Evolutionary conservation across 2,888 invertebrate genomes (phyloP), one percentile per base, ranked within the genome.

Genomic region (Thera britannica): DNA sequence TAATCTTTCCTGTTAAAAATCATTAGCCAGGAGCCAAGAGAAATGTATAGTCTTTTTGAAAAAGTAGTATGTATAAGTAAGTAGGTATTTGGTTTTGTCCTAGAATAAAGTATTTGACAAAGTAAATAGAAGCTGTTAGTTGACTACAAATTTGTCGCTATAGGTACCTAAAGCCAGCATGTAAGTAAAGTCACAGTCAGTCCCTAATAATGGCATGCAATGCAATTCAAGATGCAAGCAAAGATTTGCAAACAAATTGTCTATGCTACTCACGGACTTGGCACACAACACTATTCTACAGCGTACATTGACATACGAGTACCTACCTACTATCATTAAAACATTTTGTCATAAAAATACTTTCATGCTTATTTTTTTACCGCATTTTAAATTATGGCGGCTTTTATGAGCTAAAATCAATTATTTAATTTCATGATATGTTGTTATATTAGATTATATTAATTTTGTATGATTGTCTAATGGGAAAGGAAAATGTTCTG

Each of bases 201-300:
- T 52, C 38, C 49, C 35, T 55, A 67, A 61, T 57, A 58, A 64
- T 64, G 46, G 52, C 55, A 58, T 64, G 58, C 58, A 35, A 62
- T 63, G 48, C 58, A n/a, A 58, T 54, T 59, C 64, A 71, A 67
- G 35, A 55, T 57, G 52, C 55, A 57, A 67, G 34, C 61, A 41
- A 65, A 58, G 49, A 54, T 68, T 67, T 68, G 71, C 68, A 71
- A 67, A 48, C 63, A 55, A 35, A 69, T 73, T 71, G 74, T 67
- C 73, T 75, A 81, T 77, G 76, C 80, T 65, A 54, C 71, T 74
- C 79, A 79, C 77, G 73, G 65, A 73, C 69, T 74, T 74, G 72
- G 70, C 75, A 75, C 70, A 67, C 70, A 67, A 66, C 61, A 72
- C 74, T 73, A 72, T 72, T 73, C 71, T 68, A 62, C 63, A 52